A percentile compares a stretch with the other conserved stretches of the same genome.
Conservation (phyloP, 2,797 vertebrate genomes). For the Triplophysa yarkandensis region DNA sequence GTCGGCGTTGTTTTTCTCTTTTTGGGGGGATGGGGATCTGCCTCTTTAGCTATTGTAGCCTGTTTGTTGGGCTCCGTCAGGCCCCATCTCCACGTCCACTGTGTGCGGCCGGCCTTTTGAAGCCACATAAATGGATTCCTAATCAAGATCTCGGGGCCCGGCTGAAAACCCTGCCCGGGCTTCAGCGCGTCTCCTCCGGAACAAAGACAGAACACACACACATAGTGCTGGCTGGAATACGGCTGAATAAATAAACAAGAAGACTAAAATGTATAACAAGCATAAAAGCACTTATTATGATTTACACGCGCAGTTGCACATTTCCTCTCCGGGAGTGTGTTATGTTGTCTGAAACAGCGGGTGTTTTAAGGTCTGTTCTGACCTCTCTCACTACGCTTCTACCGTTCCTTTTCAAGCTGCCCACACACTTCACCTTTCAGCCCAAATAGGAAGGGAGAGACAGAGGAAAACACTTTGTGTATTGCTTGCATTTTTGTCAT, state of each 20-base stretch:
- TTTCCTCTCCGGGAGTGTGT: constrained; percentile 12
- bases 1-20: constrained; percentile 52
- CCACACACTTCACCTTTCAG: constrained; percentile 43
- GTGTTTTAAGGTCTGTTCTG: constrained; percentile 30
- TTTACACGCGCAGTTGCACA: constrained; percentile 22
- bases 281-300: constrained; percentile 32
- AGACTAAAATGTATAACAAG: constrained; percentile 31
- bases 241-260: constrained; percentile 22
- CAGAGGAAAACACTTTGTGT: constrained; percentile 58
- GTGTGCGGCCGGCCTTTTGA: constrained; percentile 54
- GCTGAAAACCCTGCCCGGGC: constrained; percentile 30
- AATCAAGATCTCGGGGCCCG: constrained; percentile 64
- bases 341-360: constrained; percentile 17
- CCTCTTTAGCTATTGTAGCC: constrained; percentile 68
- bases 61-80: constrained; percentile 67
- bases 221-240: constrained; percentile 33
- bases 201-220: constrained; percentile 26
- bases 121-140: constrained; percentile 57
- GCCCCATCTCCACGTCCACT: constrained; percentile 57
- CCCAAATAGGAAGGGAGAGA: constrained; percentile 22
- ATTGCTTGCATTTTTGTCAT: constrained; percentile 79
- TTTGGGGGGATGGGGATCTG: constrained; percentile 55
- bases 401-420: constrained; percentile 24
- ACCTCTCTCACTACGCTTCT: neutral
- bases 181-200: constrained; percentile 40